Evolutionary conservation across 2,113 vertebrate genomes (phyloP).

Genomic region (Tricholaema leucomelas): DNA sequence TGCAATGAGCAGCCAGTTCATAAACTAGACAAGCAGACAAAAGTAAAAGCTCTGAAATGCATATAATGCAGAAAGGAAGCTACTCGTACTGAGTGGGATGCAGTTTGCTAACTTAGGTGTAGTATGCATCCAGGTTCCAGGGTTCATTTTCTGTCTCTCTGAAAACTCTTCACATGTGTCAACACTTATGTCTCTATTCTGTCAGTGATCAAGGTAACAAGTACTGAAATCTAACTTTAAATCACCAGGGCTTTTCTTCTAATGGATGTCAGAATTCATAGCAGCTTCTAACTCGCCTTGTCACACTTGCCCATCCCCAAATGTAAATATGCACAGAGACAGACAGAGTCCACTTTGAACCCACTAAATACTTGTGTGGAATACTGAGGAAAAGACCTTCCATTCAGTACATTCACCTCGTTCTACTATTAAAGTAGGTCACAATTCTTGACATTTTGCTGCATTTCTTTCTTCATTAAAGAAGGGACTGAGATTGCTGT

Average conservation of each 20-base stretch:
- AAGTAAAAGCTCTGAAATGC: background rate
- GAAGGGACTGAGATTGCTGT: background rate
- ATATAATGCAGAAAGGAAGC: background rate
- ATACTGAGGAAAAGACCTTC: background rate
- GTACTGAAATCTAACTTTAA: background rate
- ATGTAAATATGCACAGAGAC: background rate
- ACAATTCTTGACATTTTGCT: background rate
- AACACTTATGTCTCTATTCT: background rate
- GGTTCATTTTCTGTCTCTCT: background rate
- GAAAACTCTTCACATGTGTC: background rate
- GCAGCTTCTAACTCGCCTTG: background rate
- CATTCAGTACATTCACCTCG: background rate
- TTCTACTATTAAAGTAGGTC: background rate
- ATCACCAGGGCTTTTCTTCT: background rate
- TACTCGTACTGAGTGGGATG: background rate
- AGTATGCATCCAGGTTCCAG: background rate
- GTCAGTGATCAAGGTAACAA: background rate
- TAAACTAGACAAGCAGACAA: background rate
- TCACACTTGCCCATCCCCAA: fast-evolving
- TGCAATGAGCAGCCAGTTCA: background rate
- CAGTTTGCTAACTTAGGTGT: background rate
- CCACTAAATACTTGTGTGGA: background rate
- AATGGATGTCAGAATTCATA: background rate
- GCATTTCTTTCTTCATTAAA: background rate
- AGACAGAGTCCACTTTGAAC: background rate